Percentiles rank a stretch among this genome's conserved stretches.
Conservation (phyloP, 2,113 vertebrate species). For the Limanda limanda region DNA sequence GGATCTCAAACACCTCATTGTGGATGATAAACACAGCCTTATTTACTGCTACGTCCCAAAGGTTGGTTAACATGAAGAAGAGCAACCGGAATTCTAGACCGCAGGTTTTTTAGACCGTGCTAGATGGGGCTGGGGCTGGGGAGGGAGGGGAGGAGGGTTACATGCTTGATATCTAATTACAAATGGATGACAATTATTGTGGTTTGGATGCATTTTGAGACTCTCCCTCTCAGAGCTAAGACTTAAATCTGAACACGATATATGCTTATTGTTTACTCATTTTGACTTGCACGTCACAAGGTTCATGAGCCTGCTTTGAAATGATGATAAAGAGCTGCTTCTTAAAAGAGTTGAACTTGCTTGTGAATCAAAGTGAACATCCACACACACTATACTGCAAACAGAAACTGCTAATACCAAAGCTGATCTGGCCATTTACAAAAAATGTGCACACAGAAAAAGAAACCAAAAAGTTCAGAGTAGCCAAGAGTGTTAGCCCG, state of each 20-base stretch:
- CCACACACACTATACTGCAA: background rate
- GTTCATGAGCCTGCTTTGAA: background rate
- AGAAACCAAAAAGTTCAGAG: too few species aligned
- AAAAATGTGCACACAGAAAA: too few species aligned
- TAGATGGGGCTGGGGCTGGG: background rate
- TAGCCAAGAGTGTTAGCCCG: too few species aligned
- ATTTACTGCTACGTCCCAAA: constrained; percentile 99
- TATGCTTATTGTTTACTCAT: background rate
- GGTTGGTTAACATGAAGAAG: constrained; percentile 51
- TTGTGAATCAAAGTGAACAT: background rate
- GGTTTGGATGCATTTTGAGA: background rate
- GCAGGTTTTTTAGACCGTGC: constrained; percentile 6
- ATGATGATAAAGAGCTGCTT: background rate
- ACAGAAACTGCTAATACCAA: background rate
- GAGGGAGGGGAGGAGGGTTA: too few species aligned
- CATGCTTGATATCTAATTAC: background rate
- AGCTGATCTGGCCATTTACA: background rate
- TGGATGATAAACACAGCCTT: constrained; percentile 90
- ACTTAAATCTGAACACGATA: background rate
- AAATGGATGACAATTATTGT: background rate
- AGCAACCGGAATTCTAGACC: constrained; percentile 4
- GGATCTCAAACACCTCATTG: constrained; percentile 93
- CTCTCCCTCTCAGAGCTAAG: background rate
- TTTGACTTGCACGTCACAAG: too few species aligned
- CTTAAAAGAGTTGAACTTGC: background rate